Base-by-base conservation (phyloP, 1,140 invertebrate genomes). In the Coboldia fuscipes region DNA sequence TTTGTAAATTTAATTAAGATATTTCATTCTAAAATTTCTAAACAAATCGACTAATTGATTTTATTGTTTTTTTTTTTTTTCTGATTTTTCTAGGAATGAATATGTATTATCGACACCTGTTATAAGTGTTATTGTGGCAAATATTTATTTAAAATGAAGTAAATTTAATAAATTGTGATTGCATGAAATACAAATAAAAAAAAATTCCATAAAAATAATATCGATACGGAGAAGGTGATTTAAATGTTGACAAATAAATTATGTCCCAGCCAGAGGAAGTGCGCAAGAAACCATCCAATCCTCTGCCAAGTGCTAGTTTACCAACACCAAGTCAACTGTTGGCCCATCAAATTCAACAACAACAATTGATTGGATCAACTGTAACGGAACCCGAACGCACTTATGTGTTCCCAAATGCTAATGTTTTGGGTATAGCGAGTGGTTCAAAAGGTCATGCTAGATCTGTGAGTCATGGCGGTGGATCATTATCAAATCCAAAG, bases 391-490 rank as follows among this genome's bases (percentile, higher is more conserved):
- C 65, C 35, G 64, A 66, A 43, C 62, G 66, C 35, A 66, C 64
- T 4, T 68, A 68, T 41, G 47, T 67, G 34, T 68, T 68, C 10
- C 19, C 30, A 24, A n/a, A 10, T 10, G 12, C 19, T 45, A 47
- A 7, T 41, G 38, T 19, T 43, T 51, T 27, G 44, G 13, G 9
- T 13, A 16, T 46, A 3, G 34, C 46, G 14, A 35, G 46, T 12
- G 29, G 36, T 22, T 49, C 42, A 27, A 61, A 64, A 45, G 71
- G 68, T 39, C 79, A 84, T 50, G 65, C 66, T 23, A 64, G 80
- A 21, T 83, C 79, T 32, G 70, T 78, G 35, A 84, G 79, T 47
- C 79, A 84, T 58, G 76, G 79, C 10, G 76, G 75, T 35, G 61
- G 66, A 18, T 61, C 65, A 13, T 56, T 56, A 39, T 50, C 58